Conservation (phyloP, 1,140 invertebrate species). For the Galleria mellonella region DNA sequence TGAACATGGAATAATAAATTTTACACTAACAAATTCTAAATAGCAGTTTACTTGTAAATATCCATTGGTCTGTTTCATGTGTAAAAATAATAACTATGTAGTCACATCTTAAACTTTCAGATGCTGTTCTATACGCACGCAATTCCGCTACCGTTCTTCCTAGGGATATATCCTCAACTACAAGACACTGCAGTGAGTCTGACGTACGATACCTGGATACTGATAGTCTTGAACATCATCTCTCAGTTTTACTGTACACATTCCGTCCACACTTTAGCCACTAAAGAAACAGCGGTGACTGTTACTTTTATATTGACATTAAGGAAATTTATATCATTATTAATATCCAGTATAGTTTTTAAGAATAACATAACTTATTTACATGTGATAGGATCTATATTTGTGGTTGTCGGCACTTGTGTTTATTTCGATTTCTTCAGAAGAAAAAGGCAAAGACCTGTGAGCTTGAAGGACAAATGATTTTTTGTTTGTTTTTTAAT, state of each 20-base stretch:
- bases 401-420: constrained; percentile 52
- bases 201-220: constrained; percentile 30
- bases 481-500: constrained; percentile 5
- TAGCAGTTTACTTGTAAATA: no score
- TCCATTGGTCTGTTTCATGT: no score
- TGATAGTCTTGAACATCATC: constrained; percentile 44
- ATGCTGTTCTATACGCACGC: constrained; percentile 62
- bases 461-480: constrained; percentile 34
- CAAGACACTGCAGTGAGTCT: constrained; percentile 19
- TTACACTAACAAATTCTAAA: no score
- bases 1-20: no score
- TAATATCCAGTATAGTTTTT: constrained; percentile 60
- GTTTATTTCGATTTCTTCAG: constrained; percentile 60
- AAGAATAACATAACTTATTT: constrained; percentile 55
- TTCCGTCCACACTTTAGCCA: constrained; percentile 53
- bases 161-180: constrained; percentile 40
- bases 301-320: constrained; percentile 62
- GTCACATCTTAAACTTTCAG: no score
- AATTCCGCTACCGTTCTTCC: constrained; percentile 51
- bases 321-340: constrained; percentile 56
- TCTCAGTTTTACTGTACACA: constrained; percentile 53
- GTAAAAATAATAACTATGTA: no score
- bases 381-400: constrained; percentile 43
- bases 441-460: constrained; percentile 35
- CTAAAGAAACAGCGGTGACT: constrained; percentile 53